Conservation (phyloP, 2,113 vertebrate species). For the Pluvianellus socialis region DNA sequence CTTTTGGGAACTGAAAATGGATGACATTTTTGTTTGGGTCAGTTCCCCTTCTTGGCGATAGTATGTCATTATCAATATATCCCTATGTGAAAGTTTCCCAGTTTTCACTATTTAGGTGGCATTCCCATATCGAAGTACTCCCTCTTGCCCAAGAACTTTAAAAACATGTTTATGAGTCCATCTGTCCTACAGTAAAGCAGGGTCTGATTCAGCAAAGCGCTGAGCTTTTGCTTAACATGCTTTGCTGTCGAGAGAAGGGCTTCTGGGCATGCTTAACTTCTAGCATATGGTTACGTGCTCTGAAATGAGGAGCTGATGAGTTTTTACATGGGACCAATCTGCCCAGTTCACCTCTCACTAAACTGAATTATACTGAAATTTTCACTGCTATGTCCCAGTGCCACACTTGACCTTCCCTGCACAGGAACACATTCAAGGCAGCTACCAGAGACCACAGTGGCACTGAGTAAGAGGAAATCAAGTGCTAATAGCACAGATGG, state of each 20-base stretch:
- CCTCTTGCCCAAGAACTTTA: not conserved
- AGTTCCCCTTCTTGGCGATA: not conserved
- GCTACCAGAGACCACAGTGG: not conserved
- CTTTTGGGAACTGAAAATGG: not conserved
- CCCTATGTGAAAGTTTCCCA: not conserved
- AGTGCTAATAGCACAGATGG: not conserved
- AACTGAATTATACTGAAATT: not conserved
- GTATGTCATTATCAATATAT: not conserved
- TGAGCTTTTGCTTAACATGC: not conserved
- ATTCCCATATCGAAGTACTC: not conserved
- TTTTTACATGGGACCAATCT: not conserved
- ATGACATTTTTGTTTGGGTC: not conserved
- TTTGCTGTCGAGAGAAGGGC: not conserved
- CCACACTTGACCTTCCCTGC: not conserved
- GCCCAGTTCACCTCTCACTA: not conserved
- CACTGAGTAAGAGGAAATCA: not conserved
- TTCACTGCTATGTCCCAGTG: not conserved
- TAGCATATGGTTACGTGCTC: not conserved
- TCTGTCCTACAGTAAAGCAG: not conserved
- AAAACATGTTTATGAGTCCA: constrained; percentile 27
- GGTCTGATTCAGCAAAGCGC: constrained; percentile 17
- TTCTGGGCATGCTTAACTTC: constrained; percentile 9
- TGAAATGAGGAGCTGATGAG: not conserved
- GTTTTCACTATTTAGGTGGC: not conserved
- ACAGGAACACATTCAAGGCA: not conserved